Percentiles rank a stretch among this genome's conserved stretches.
phyloP scores from a whole-genome alignment of 2,888 invertebrate genomes.

The Ariolimax columbianus region DNA sequence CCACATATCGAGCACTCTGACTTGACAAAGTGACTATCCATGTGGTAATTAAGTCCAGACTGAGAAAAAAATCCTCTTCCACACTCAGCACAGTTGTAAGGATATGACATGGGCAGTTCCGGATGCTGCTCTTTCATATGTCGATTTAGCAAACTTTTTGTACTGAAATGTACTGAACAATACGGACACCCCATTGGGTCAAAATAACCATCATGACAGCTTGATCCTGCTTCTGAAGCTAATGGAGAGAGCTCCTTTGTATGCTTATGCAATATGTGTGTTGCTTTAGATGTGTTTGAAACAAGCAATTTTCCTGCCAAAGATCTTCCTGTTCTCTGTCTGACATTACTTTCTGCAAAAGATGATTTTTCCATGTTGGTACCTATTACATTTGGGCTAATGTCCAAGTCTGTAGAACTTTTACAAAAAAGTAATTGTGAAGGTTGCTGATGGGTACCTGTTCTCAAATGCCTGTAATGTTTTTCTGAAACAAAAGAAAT shows the following conservation, averaged over 20 bases:
- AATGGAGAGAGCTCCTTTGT: background rate
- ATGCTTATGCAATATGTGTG: background rate
- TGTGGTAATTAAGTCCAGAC: slow-evolving; percentile 44
- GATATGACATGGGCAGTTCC: slow-evolving; percentile 19
- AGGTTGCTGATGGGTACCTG: slow-evolving; percentile 11
- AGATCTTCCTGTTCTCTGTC: background rate
- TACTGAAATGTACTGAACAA: slow-evolving; percentile 13
- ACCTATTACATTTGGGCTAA: background rate
- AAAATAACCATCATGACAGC: background rate
- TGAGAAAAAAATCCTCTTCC: slow-evolving; percentile 47
- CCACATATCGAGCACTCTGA: slow-evolving; percentile 39
- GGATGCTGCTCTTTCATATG: slow-evolving; percentile 39
- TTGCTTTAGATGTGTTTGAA: background rate
- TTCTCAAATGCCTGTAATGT: slow-evolving; percentile 34
- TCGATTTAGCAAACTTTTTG: slow-evolving; percentile 32
- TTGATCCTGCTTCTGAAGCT: background rate
- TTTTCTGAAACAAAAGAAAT: slow-evolving; percentile 44
- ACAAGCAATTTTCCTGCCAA: background rate
- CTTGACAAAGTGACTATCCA: slow-evolving; percentile 37
- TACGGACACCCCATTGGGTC: slow-evolving; percentile 24
- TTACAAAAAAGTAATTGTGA: slow-evolving; percentile 5
- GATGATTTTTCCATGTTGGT: background rate
- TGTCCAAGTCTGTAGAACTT: background rate
- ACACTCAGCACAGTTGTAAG: slow-evolving; percentile 47
- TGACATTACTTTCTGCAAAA: background rate